These are phyloP conservation scores for Tachysurus fulvidraco DNA, from an alignment of 2,113 vertebrate genomes.

Conservation along the genomic window DNA sequence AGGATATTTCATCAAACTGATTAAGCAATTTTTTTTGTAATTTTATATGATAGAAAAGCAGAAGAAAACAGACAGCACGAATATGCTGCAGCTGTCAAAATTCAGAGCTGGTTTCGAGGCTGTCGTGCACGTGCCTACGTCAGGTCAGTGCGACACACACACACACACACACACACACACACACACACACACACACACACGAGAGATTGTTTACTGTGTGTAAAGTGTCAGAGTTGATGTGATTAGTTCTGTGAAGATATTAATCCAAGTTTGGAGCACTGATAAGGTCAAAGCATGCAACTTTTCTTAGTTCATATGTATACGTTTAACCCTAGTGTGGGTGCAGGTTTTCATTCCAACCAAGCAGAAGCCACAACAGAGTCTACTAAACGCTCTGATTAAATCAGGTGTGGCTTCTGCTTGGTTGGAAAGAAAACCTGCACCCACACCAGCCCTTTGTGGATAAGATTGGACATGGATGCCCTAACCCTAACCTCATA, in stretches of 20 bases:
- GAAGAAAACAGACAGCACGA: conserved; percentile 73
- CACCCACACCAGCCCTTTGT: too few relatives aligned
- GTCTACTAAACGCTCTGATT: too few relatives aligned
- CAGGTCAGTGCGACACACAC: conserved; percentile 70
- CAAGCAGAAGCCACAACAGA: too few relatives aligned
- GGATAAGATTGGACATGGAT: too few relatives aligned
- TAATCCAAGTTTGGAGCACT: background rate
- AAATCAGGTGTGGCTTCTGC: too few relatives aligned
- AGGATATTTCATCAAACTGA: background rate
- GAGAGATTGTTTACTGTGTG: background rate
- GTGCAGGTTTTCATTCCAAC: too few relatives aligned
- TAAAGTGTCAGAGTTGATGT: too few relatives aligned
- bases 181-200: background rate
- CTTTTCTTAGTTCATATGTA: too few relatives aligned
- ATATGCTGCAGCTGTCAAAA: conserved; percentile 74
- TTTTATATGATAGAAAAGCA: conserved; percentile 69
- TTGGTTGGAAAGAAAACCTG: too few relatives aligned
- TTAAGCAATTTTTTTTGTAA: background rate
- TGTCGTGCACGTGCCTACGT: conserved; percentile 79
- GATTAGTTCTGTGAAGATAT: background rate
- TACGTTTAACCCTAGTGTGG: background rate
- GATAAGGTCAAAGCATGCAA: background rate
- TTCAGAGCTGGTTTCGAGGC: conserved; percentile 90
- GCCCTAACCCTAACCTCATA: too few relatives aligned
- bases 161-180: too few relatives aligned